phyloP scores from a whole-genome alignment of 2,888 invertebrate genomes.

The Muscina levida region DNA sequence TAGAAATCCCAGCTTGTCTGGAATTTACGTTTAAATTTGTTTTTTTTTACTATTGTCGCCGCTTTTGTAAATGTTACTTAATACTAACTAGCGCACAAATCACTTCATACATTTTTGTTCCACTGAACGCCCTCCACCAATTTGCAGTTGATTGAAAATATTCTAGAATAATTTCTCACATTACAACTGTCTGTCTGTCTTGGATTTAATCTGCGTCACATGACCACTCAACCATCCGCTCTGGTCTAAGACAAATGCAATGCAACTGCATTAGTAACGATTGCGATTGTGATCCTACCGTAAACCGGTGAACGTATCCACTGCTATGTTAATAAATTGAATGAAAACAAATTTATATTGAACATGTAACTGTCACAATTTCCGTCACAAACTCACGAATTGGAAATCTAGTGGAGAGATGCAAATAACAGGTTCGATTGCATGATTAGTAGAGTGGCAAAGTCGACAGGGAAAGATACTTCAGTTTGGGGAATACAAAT shows the following conservation, averaged over 20 bases:
- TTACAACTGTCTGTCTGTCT: background rate
- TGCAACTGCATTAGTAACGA: too few relatives aligned
- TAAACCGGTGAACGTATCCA: background rate
- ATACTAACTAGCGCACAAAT: slow-evolving; percentile 15
- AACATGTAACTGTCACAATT: too few relatives aligned
- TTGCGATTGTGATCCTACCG: background rate
- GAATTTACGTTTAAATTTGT: background rate
- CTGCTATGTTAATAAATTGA: background rate
- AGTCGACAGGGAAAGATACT: too few relatives aligned
- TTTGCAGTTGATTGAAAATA: slow-evolving; percentile 12
- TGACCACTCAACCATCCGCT: slow-evolving; percentile 1
- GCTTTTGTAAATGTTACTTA: slow-evolving; percentile 11
- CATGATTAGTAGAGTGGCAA: too few relatives aligned
- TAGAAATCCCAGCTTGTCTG: background rate
- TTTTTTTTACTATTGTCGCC: background rate
- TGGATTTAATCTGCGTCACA: slow-evolving; percentile 22
- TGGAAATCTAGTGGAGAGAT: too few relatives aligned
- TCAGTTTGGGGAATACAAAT: too few relatives aligned
- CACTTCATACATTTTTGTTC: background rate
- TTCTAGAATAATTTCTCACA: slow-evolving; percentile 13
- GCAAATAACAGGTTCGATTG: too few relatives aligned
- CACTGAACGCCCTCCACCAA: background rate
- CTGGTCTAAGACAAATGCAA: too few relatives aligned
- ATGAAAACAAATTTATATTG: background rate
- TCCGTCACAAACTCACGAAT: too few relatives aligned